Evolutionary conservation across 1,140 invertebrate genomes (phyloP), one percentile per base, ranked within the genome.

Genomic region (Drosophila burlai): DNA sequence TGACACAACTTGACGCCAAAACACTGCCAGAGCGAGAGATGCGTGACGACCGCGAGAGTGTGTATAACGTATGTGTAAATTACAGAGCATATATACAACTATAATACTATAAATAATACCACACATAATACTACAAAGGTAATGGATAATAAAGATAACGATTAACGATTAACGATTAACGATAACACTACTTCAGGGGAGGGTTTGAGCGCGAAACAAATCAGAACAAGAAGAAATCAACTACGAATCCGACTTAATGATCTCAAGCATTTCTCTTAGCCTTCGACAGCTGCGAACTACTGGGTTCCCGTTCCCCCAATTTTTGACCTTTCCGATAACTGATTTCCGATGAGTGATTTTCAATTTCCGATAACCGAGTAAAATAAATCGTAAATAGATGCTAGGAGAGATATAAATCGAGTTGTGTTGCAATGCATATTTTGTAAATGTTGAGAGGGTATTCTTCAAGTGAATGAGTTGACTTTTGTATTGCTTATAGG

Each of bases 1-100:
- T 92, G 91, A 92, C 91, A 92, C 91, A 92, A 92, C 91, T 92
- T 90, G 85, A 91, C 87, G 91, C 91, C 91, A 92, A 92, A 86
- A 92, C 91, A 92, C 91, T 92, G 91, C 91, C 91, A 92, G 87
- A 92, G 80, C 84, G 89, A 83, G 74, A 80, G 69, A 82, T 65
- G 74, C 75, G 72, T 50, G 43, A 62, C 42, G 81, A 82, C 59
- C 67, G 45, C 62, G 45, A 63, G 64, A 63, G 75, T 80, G 79
- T 79, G 71, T 80, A 81, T 78, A 84, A 86, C 79, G 66, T 72
- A 72, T 83, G 80, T 83, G 80, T 83, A 83, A 85, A 82, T 79
- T 85, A 69, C 54, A 80, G 66, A 79, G 72, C 62, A 59, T 59
- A 62, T 59, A 79, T 58, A 64, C 59, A 76, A 65, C 43, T 24